phyloP scores from a whole-genome alignment of 2,113 vertebrate genomes.

The Gopherus flavomarginatus region DNA sequence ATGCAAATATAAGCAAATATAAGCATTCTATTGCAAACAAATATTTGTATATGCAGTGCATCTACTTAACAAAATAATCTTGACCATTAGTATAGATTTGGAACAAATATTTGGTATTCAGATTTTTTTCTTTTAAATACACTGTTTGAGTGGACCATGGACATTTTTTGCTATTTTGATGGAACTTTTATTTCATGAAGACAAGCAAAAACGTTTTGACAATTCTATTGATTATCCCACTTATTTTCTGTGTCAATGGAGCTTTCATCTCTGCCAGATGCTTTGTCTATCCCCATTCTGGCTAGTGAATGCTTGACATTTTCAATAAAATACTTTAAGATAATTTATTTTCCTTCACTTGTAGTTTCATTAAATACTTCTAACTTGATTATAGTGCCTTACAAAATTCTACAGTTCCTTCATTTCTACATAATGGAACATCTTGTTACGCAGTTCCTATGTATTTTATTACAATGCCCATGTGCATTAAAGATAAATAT shows the following conservation, averaged over 20 bases:
- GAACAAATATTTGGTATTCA: not conserved
- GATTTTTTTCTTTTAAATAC: not conserved
- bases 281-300: not conserved
- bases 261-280: not conserved
- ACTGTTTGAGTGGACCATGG: accelerated
- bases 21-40: not conserved
- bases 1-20: not conserved
- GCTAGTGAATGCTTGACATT: not conserved
- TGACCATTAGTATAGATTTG: not conserved
- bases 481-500: not conserved
- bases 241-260: not conserved
- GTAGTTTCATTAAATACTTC: not conserved
- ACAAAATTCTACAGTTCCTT: not conserved
- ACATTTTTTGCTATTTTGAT: not conserved
- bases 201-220: accelerated
- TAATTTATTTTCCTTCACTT: not conserved
- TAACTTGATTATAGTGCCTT: not conserved
- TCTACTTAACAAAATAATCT: not conserved
- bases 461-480: not conserved
- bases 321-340: accelerated
- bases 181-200: not conserved
- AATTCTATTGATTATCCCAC: not conserved
- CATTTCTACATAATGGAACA: not conserved
- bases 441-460: not conserved
- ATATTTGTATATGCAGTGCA: not conserved